These are phyloP conservation scores for Sebastes alutus DNA, from an alignment of 2,797 vertebrate species.

Conservation along the genomic window DNA sequence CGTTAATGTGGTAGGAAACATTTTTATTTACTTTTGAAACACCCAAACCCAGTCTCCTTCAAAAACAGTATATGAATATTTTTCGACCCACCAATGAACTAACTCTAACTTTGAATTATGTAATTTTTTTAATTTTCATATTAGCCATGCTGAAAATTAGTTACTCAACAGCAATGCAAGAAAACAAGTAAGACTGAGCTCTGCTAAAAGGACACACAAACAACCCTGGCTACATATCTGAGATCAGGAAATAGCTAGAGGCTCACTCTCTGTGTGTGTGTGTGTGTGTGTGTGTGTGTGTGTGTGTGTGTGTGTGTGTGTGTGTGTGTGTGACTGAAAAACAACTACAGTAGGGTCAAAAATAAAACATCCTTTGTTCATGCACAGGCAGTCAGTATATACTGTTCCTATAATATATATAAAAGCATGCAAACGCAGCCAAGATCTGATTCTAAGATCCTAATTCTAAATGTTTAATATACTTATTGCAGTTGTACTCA, in stretches of 20 bases:
- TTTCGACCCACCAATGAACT: background rate
- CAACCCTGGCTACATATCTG: background rate
- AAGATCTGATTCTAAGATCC: background rate
- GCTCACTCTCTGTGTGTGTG: background rate
- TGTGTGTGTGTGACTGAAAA: background rate
- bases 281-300: background rate
- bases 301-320: background rate
- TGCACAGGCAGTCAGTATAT: background rate
- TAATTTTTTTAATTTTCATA: too few relatives aligned
- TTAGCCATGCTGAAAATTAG: background rate
- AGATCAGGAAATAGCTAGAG: background rate
- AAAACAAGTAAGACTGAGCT: background rate
- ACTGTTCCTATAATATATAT: background rate
- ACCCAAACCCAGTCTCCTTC: background rate
- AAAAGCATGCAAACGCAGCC: background rate
- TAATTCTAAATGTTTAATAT: background rate
- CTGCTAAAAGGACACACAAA: background rate
- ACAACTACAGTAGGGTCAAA: background rate
- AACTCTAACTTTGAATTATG: too few relatives aligned
- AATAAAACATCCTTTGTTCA: background rate
- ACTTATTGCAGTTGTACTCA: background rate
- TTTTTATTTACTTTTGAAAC: too few relatives aligned
- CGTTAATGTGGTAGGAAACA: too few relatives aligned
- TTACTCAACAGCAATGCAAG: background rate
- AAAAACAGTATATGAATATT: background rate